phyloP scores from a whole-genome alignment of 2,797 vertebrate species.

The Mormyrus proboscirostris region DNA sequence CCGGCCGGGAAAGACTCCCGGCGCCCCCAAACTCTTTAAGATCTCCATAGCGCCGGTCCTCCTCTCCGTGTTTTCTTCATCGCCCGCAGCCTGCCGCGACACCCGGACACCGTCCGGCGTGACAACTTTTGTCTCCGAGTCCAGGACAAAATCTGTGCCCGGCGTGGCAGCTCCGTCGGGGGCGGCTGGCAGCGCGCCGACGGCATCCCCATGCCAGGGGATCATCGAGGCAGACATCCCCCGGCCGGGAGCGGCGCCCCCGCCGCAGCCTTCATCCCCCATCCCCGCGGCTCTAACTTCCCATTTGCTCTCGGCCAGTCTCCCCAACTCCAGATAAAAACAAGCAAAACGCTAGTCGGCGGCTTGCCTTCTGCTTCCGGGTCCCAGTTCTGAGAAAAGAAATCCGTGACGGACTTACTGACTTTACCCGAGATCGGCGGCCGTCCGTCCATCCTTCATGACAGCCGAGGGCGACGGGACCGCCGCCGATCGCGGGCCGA shows the following conservation, averaged over 20 bases:
- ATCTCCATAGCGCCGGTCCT: slow-evolving; percentile 46
- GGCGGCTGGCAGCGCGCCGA: slow-evolving; percentile 19
- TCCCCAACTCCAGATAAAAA: slow-evolving; percentile 46
- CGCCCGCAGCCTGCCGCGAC: background rate
- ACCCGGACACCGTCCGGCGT: slow-evolving; percentile 25
- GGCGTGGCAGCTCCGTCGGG: slow-evolving; percentile 49
- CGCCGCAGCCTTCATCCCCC: slow-evolving; percentile 56
- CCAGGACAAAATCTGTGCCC: slow-evolving; percentile 44
- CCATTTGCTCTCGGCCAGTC: slow-evolving; percentile 33
- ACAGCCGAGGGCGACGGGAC: background rate
- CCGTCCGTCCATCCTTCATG: slow-evolving; percentile 19
- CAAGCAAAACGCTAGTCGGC: slow-evolving; percentile 54
- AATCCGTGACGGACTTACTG: slow-evolving; percentile 24
- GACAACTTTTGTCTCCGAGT: slow-evolving; percentile 31
- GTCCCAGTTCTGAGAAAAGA: slow-evolving; percentile 43
- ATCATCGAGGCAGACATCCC: slow-evolving; percentile 57
- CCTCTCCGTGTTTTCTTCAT: background rate
- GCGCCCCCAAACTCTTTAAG: slow-evolving; percentile 51
- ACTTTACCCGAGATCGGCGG: slow-evolving; percentile 15
- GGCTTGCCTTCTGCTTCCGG: slow-evolving; percentile 55
- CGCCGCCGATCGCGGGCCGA: background rate
- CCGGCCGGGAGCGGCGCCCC: slow-evolving; percentile 27
- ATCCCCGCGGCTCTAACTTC: slow-evolving; percentile 50
- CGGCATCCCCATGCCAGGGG: slow-evolving; percentile 50
- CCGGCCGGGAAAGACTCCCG: slow-evolving; percentile 36